Percentiles rank a stretch among this genome's conserved stretches.
Conservation (phyloP, 2,888 invertebrate genomes). For the Meiosimyza decipiens region DNA sequence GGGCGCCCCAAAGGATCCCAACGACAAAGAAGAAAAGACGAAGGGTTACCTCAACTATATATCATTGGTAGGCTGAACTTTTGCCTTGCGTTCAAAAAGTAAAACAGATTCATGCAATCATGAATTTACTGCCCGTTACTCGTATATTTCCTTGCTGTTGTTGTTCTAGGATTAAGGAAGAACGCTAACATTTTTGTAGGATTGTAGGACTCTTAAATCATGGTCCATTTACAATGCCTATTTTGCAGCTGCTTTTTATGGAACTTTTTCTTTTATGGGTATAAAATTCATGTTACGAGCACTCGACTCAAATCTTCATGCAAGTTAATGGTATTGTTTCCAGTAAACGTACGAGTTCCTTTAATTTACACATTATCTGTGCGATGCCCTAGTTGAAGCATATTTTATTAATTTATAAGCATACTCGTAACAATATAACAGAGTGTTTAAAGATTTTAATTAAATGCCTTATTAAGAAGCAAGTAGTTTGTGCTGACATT, state of each 20-base stretch:
- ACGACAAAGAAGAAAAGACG: not conserved
- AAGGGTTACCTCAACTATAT: conserved; percentile 15
- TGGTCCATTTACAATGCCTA: too few relatives aligned
- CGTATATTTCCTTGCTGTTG: not conserved
- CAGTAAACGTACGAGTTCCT: too few relatives aligned
- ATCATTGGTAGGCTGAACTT: conserved; percentile 17
- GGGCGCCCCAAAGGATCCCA: conserved; percentile 10
- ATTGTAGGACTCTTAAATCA: too few relatives aligned
- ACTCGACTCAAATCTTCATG: not conserved
- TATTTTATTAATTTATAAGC: too few relatives aligned
- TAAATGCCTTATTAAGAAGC: too few relatives aligned
- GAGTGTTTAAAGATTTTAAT: too few relatives aligned
- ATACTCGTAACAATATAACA: too few relatives aligned
- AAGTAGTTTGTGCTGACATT: too few relatives aligned
- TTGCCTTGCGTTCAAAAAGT: not conserved
- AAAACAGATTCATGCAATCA: conserved; percentile 14
- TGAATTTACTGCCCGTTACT: conserved; percentile 15
- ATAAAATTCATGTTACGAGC: not conserved
- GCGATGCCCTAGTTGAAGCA: too few relatives aligned
- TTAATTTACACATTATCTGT: too few relatives aligned
- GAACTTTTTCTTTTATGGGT: not conserved
- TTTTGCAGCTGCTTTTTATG: conserved; percentile 18
- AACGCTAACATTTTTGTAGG: too few relatives aligned
- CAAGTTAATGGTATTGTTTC: too few relatives aligned
- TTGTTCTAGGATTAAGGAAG: not conserved